Evolutionary conservation across 2,888 invertebrate genomes (phyloP), one percentile per base, ranked within the genome.

Genomic region (Chrysotoxum bicinctum): DNA sequence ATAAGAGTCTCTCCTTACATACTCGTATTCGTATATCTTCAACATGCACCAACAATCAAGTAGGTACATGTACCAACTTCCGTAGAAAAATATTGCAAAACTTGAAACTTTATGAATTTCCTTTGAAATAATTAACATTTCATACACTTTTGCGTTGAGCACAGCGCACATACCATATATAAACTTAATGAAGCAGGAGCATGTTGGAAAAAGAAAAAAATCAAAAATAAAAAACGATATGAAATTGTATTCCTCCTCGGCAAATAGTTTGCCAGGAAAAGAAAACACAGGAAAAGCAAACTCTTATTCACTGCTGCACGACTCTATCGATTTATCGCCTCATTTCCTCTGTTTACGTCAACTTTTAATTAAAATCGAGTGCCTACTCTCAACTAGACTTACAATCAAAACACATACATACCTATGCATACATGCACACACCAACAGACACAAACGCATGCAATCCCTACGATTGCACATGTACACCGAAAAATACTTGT

Each of bases 321-420:
- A 73, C 85, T 69, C 48, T 86, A 86, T 86, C 86, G 82, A 86
- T 86, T 86, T 86, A 86, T 86, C 82, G 82, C 86, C 86, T 86
- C 86, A 86, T 86, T 86, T 86, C 86, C 86, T 86, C 82, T 82
- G 86, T 82, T 86, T 82, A 82, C 86, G 86, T 81, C 82, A 86
- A 86, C 86, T 86, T 86, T 86, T 86, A 82, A 86, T 86, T 86
- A 86, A 86, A 86, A 86, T 77, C 85, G 76, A 85, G 76, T 85
- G 81, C 62, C 66, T 66, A 66, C 66, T 66, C 66, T 50, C 66
- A 66, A 37, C 66, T 66, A 66, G 32, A 35, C 66, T 48, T 50
- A 45, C 45, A 45, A 64, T 64, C 30, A 64, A 69, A 32, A 58
- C 19, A 58, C 45, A 43, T 43, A 14, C 30, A 16, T 14, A 35